Evolutionary conservation across 1,140 invertebrate species (phyloP), one percentile per base, ranked within the genome.

Genomic region (Pogonomyrmex californicus): DNA sequence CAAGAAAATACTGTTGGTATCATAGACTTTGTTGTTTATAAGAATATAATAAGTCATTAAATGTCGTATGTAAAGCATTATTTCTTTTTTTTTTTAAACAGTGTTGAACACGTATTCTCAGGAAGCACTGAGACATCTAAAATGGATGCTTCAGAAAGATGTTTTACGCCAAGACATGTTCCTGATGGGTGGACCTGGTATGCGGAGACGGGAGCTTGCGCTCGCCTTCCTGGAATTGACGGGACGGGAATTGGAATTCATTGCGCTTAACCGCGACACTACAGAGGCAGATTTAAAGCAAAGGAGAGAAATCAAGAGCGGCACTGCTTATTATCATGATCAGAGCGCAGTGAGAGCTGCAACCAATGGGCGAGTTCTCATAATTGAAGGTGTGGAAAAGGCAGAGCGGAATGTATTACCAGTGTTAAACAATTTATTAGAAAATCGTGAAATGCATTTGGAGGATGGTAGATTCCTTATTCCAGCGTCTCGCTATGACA

Each of bases 301-400:
- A 94, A 96, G 99, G 75, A 96, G 99, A 91, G 99, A 99, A 95
- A 99, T 99, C 86, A 95, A 97, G 87, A 96, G 96, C 78, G 98
- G 98, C 44, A 98, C 97, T 51, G 98, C 98, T 0, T 97, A 97
- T 92, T 99, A 99, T 96, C 97, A 99, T 93, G 99, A 99, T 95
- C 98, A 99, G 97, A 98, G 98, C 95, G 99, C 99, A 41, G 99
- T 99, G 0, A 96, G 97, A 91, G 99, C 99, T 23, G 99, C 99
- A 0, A 96, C 97, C 12, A 96, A 99, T 95, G 99, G 99, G 0
- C 96, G 99, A 81, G 96, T 99, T 41, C 96, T 99, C 12, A 96
- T 99, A n/a, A 95, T 99, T 36, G 99, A 99, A 95, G 99, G 99
- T 6, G 98, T 99, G 77, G 99, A 99, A 96, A 99, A 99, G 94